These are phyloP conservation scores for Stomorhina lunata DNA, from an alignment of 2,888 invertebrate species.

Conservation along the genomic window DNA sequence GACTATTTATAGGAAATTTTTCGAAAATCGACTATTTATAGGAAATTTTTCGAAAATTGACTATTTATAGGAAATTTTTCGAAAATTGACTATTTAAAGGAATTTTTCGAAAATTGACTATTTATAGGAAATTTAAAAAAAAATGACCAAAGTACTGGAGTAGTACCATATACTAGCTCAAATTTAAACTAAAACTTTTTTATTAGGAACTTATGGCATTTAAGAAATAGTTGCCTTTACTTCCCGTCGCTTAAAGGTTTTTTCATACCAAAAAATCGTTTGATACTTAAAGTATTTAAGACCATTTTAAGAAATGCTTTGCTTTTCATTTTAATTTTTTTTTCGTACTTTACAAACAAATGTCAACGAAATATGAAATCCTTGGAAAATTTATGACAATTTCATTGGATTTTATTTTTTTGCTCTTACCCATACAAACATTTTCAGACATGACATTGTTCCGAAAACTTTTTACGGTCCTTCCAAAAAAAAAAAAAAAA, in stretches of 20 bases:
- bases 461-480: conserved; percentile 43
- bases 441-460: conserved; percentile 53
- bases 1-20: too few species aligned
- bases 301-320: conserved; percentile 49
- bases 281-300: conserved; percentile 45
- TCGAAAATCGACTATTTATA: too few species aligned
- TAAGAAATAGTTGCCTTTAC: too few species aligned
- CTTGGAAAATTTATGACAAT: conserved; percentile 68
- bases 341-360: conserved; percentile 48
- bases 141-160: too few species aligned
- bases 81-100: too few species aligned
- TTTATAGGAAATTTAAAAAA: too few species aligned
- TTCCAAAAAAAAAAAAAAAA: conserved; percentile 18
- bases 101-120: too few species aligned
- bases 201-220: too few species aligned
- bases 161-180: too few species aligned
- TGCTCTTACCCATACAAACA: conserved; percentile 7
- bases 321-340: conserved; percentile 33
- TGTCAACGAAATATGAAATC: conserved; percentile 67
- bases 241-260: too few species aligned
- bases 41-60: too few species aligned
- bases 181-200: background rate
- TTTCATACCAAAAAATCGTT: background rate
- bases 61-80: too few species aligned
- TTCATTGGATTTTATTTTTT: conserved; percentile 31